These are phyloP conservation scores for Psammodynastes pulverulentus DNA, from an alignment of 2,113 vertebrate genomes.

Conservation along the genomic window DNA sequence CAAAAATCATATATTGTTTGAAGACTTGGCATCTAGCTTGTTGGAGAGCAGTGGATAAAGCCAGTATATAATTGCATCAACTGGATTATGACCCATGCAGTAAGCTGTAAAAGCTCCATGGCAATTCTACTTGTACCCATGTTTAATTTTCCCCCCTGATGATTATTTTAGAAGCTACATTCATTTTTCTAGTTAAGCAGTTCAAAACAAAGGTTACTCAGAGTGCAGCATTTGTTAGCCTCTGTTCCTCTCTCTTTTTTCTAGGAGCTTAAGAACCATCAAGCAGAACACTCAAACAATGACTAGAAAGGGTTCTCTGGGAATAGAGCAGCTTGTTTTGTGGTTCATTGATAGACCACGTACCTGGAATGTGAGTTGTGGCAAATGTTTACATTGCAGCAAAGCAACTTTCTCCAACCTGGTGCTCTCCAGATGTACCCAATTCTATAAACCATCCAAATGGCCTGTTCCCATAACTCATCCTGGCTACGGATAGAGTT, in stretches of 20 bases:
- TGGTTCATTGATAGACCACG: neutral
- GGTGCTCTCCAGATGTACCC: neutral
- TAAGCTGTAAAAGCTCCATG: neutral
- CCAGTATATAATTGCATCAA: neutral
- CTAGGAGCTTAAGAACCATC: slow-evolving; percentile 4
- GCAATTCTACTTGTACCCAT: neutral
- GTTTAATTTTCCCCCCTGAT: neutral
- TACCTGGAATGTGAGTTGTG: neutral
- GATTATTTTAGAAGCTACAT: neutral
- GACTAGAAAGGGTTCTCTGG: neutral
- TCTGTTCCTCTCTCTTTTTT: neutral
- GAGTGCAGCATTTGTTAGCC: neutral
- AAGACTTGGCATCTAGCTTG: neutral
- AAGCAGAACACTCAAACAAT: neutral
- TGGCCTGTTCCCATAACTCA: neutral
- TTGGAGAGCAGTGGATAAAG: neutral
- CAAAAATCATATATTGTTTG: neutral
- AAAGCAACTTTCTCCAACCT: neutral
- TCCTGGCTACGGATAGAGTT: neutral
- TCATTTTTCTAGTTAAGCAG: neutral
- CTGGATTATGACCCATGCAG: neutral
- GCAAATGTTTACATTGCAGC: fast-evolving
- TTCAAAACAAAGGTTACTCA: neutral
- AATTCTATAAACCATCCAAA: neutral
- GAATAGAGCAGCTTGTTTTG: neutral